These are phyloP conservation scores for Carduelis carduelis DNA, from an alignment of 2,797 vertebrate genomes.

Conservation along the genomic window DNA sequence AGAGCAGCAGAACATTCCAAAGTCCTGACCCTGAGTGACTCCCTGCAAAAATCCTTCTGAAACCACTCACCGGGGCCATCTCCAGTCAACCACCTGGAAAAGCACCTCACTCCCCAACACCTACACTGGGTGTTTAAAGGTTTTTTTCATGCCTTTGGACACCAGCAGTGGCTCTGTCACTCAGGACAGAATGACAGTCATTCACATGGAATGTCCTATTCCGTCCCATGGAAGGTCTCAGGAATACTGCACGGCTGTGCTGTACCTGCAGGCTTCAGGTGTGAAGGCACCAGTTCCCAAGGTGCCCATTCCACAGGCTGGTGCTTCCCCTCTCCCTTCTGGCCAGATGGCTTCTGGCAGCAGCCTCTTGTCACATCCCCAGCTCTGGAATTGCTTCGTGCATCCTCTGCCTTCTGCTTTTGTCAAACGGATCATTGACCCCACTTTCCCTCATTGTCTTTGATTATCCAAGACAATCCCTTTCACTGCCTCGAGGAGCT, in stretches of 20 bases:
- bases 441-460: constrained; percentile 40
- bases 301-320: background rate
- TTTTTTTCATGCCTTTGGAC: background rate
- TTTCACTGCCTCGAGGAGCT: background rate
- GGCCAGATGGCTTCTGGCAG: background rate
- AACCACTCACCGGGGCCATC: background rate
- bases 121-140: background rate
- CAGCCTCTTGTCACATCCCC: background rate
- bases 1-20: background rate
- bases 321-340: background rate
- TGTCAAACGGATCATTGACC: constrained; percentile 29
- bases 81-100: background rate
- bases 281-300: background rate
- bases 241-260: too few species aligned
- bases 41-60: background rate
- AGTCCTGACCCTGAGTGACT: background rate
- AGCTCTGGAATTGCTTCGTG: background rate
- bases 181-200: too few species aligned
- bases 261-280: accelerated
- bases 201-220: too few species aligned
- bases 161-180: background rate
- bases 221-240: too few species aligned
- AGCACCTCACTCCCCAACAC: background rate
- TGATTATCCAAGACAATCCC: constrained; percentile 47
- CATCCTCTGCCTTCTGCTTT: constrained; percentile 36